phyloP scores from a whole-genome alignment of 1,140 invertebrate genomes.

The Pachyrhynchus sulphureomaculatus region DNA sequence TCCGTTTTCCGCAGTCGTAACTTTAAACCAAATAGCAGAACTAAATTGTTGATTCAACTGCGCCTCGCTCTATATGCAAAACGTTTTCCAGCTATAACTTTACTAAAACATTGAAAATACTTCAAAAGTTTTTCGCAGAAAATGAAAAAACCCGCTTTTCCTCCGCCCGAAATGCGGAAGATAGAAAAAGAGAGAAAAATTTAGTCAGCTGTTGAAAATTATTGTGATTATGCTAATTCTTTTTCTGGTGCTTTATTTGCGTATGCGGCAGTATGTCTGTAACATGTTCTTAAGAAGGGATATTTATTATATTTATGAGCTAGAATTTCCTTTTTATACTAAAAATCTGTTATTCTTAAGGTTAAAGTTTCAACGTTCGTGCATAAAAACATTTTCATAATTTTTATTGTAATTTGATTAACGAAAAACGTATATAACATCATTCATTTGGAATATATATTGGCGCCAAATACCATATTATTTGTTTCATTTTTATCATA shows the following conservation, averaged over 20 bases:
- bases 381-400: too few relatives aligned
- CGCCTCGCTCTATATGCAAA: conserved; percentile 45
- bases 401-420: too few relatives aligned
- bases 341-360: too few relatives aligned
- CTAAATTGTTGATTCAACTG: conserved; percentile 24
- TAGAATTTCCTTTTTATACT: neutral
- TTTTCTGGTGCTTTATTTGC: conserved; percentile 42
- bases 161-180: neutral
- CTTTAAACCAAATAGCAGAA: conserved; percentile 13
- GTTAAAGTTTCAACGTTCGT: too few relatives aligned
- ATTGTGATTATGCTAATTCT: conserved; percentile 52
- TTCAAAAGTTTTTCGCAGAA: conserved; percentile 42
- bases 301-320: conserved; percentile 15
- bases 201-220: conserved; percentile 51
- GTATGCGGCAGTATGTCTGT: conserved; percentile 41
- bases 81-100: conserved; percentile 45
- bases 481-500: too few relatives aligned
- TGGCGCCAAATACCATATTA: too few relatives aligned
- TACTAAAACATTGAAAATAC: conserved; percentile 45
- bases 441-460: too few relatives aligned
- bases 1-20: conserved; percentile 21
- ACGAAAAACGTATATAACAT: too few relatives aligned
- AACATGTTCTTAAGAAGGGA: conserved; percentile 36
- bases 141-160: conserved; percentile 3
- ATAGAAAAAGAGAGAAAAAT: conserved; percentile 42